Evolutionary conservation across 2,797 vertebrate species (phyloP).

Genomic region (Remorina albescens): DNA sequence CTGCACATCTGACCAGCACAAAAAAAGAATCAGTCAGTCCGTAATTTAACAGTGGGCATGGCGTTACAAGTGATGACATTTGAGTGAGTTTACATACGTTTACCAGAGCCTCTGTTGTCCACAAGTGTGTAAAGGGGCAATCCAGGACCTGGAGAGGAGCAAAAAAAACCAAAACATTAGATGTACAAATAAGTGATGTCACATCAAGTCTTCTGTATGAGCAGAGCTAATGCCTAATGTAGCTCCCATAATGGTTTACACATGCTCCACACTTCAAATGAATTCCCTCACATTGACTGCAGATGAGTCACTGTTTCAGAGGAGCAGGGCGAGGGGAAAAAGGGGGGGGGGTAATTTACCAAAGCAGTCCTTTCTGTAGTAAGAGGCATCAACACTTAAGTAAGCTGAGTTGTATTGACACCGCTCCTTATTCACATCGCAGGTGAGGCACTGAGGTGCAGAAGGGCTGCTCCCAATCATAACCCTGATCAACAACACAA

Average conservation of each 20-base stretch:
- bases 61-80: background rate
- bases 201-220: slow-evolving; percentile 10
- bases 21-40: too few relatives aligned
- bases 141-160: slow-evolving; percentile 89
- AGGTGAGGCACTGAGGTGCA: slow-evolving; percentile 89
- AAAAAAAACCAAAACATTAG: slow-evolving; percentile 50
- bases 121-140: slow-evolving; percentile 87
- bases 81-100: slow-evolving; percentile 69
- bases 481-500: slow-evolving; percentile 75
- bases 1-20: background rate
- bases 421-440: slow-evolving; percentile 84
- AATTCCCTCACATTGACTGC: slow-evolving; percentile 6
- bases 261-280: slow-evolving; percentile 7
- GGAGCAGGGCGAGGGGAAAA: background rate
- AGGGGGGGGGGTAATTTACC: slow-evolving; percentile 85
- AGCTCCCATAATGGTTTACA: slow-evolving; percentile 36
- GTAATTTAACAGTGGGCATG: background rate
- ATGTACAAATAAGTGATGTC: slow-evolving; percentile 31
- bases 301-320: slow-evolving; percentile 54
- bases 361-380: slow-evolving; percentile 91
- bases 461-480: slow-evolving; percentile 74
- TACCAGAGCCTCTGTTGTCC: slow-evolving; percentile 79
- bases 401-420: slow-evolving; percentile 94
- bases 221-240: slow-evolving; percentile 5
- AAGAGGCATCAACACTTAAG: slow-evolving; percentile 90